phyloP scores from a whole-genome alignment of 2,113 vertebrate genomes.

The Hydropotes inermis region DNA sequence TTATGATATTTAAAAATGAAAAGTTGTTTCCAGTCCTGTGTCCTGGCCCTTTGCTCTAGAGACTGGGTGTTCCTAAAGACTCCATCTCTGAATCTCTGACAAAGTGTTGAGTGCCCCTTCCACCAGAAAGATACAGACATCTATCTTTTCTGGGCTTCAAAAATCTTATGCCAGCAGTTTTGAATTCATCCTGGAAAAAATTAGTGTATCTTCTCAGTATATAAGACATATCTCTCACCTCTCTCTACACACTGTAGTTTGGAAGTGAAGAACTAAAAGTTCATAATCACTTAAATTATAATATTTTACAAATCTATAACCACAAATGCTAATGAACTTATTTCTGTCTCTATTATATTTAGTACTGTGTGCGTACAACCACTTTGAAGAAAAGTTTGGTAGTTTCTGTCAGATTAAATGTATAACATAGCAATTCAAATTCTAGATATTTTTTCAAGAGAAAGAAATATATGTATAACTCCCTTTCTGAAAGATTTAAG shows the following conservation, averaged over 20 bases:
- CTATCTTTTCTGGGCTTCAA: neutral
- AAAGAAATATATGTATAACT: neutral
- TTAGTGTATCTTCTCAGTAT: neutral
- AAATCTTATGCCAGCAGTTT: neutral
- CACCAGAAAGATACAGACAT: neutral
- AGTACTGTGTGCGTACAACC: neutral
- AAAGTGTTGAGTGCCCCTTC: neutral
- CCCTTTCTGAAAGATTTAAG: neutral
- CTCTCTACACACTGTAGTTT: neutral
- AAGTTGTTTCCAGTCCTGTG: neutral
- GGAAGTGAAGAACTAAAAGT: neutral
- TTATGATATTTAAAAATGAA: neutral
- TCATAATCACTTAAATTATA: neutral
- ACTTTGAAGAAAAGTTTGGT: neutral
- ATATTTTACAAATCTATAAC: neutral
- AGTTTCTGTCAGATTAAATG: neutral
- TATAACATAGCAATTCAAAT: neutral
- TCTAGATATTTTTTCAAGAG: neutral
- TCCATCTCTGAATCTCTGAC: neutral
- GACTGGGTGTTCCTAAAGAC: neutral
- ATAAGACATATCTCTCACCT: neutral
- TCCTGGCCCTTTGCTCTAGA: neutral
- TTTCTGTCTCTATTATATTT: neutral
- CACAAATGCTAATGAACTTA: neutral
- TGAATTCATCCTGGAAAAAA: neutral